Evolutionary conservation across 1,140 invertebrate species (phyloP), one percentile per base, ranked within the genome.

Genomic region (Phocides pigmalion): DNA sequence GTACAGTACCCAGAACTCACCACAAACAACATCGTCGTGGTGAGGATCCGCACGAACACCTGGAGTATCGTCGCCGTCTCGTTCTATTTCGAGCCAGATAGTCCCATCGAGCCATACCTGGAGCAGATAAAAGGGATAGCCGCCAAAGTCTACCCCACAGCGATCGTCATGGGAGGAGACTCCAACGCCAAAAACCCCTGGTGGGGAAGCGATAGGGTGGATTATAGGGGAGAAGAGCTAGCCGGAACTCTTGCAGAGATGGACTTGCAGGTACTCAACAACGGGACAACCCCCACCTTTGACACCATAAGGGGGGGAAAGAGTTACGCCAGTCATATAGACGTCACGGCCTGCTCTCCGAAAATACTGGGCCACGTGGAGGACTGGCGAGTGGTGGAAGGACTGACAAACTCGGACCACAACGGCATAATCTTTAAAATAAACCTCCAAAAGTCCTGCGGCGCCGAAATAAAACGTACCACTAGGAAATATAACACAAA

Each of bases 401-500:
- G 8, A 1, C 15, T 50, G 0, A 50, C 35, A 2, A 62, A 35
- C 9, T 62, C 59, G 4, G 59, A 62, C 19, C 62, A 63, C 22
- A 53, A 37, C 22, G 16, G 20, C 3, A 64, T 64, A 6, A 2
- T 9, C 0, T 53, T 53, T 11, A 17, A 35, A 0, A 0, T 64
- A 9, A 16, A 44, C 5, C n/a, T 64, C 0, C 2, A 17, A 54
- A 46, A 44, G 8, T 16, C 25, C 0, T 5, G 12, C 22, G 50
- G 41, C 2, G 6, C 12, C 3, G 12, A 44, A 4, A 35, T 54
- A 1, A 3, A 32, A 17, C 15, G 62, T 9, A 63, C 50, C 0
- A 63, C 62, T 0, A 41, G 62, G 19, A 5, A n/a, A 0, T 63
- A 37, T 9, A 53, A 53, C 11, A 63, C 62, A 14, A 53, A 53